These are phyloP conservation scores for Frieseomelitta varia DNA, from an alignment of 1,140 invertebrate genomes.

Conservation along the genomic window DNA sequence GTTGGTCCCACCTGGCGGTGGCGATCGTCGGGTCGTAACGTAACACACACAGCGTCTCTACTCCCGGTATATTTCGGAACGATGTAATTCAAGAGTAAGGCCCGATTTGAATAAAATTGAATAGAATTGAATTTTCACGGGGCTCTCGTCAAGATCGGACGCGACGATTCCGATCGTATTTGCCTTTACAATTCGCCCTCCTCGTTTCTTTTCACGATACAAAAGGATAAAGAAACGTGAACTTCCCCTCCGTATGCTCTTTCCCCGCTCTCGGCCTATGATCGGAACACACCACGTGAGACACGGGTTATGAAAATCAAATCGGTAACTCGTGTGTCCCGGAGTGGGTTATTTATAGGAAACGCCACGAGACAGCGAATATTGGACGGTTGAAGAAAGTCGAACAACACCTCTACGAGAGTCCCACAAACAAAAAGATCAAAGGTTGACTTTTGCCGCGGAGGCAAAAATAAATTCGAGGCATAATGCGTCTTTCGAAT, in stretches of 20 bases:
- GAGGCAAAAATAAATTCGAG: conserved; percentile 49
- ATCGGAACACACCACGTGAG: not conserved
- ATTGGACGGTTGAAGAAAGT: conserved; percentile 11
- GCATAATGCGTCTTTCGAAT: conserved; percentile 48
- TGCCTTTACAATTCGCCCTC: conserved; percentile 7
- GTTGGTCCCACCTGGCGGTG: not conserved
- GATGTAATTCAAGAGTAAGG: not conserved
- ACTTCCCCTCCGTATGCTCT: not conserved
- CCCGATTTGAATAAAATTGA: conserved; percentile 36
- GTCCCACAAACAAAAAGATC: conserved; percentile 23
- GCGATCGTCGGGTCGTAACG: no score
- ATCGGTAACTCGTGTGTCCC: not conserved
- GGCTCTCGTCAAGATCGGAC: not conserved
- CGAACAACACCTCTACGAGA: not conserved
- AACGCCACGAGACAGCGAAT: not conserved
- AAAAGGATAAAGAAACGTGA: not conserved
- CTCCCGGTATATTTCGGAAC: no score
- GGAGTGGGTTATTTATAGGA: not conserved
- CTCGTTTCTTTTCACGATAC: not conserved
- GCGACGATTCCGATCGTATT: conserved; percentile 13
- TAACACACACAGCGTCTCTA: no score
- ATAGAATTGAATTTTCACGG: conserved; percentile 20
- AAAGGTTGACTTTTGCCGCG: conserved; percentile 34
- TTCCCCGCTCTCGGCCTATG: not conserved
- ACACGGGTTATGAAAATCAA: not conserved